Evolutionary conservation across 2,797 vertebrate genomes (phyloP).

Genomic region (Phalloptychus januarius): DNA sequence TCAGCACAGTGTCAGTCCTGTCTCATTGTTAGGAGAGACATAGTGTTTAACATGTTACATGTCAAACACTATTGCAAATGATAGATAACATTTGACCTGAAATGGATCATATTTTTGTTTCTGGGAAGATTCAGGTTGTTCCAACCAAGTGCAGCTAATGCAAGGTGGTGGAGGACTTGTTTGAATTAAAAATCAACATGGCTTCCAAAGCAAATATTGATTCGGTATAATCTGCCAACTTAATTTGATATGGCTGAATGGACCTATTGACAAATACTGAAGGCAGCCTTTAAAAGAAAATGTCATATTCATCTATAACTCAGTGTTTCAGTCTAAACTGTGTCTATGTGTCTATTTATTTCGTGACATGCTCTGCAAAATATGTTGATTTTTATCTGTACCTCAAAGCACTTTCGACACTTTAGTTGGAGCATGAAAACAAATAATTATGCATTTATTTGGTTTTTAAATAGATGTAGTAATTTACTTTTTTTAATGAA

Average conservation of each 20-base stretch:
- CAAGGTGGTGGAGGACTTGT: neutral
- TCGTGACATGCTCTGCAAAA: neutral
- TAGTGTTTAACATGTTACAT: too few relatives aligned
- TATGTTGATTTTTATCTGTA: neutral
- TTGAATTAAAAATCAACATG: constrained; percentile 3
- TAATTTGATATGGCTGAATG: constrained; percentile 23
- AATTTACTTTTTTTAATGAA: neutral
- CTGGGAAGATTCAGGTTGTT: neutral
- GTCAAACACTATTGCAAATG: constrained; percentile 5
- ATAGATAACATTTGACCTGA: neutral
- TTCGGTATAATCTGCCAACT: constrained; percentile 6
- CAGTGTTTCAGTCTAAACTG: constrained; percentile 3
- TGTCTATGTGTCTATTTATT: neutral
- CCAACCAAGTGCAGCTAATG: neutral
- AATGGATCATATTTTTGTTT: fast-evolving
- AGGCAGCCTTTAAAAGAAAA: constrained; percentile 28
- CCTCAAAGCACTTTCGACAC: too few relatives aligned
- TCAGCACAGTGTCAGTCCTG: neutral
- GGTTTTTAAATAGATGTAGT: neutral
- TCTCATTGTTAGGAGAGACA: constrained; percentile 1
- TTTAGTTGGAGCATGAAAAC: neutral
- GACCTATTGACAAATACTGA: constrained; percentile 20
- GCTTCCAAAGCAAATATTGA: constrained; percentile 24
- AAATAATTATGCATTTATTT: neutral
- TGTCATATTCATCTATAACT: constrained; percentile 17